Percentiles rank a stretch among this genome's conserved stretches.
Conservation (phyloP, 2,888 invertebrate species). For the Eudasyphora cyanicolor region DNA sequence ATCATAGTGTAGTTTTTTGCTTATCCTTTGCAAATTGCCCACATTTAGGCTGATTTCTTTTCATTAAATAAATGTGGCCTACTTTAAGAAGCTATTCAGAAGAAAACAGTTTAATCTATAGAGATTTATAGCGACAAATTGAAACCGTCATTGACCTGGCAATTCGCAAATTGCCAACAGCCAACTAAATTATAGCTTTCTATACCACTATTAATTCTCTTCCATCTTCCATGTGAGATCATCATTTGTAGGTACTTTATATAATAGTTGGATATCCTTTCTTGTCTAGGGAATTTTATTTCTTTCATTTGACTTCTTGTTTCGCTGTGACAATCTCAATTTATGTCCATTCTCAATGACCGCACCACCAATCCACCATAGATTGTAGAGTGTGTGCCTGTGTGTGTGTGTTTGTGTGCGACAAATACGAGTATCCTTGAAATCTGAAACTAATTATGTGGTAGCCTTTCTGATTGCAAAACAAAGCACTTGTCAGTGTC, state of each 20-base stretch:
- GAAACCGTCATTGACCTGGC: no score
- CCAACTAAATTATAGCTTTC: background rate
- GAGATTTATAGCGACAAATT: no score
- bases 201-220: background rate
- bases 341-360: constrained; percentile 29
- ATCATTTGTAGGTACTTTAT: background rate
- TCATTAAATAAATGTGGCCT: no score
- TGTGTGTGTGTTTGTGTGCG: no score
- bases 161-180: no score
- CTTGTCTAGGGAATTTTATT: background rate
- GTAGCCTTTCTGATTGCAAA: constrained; percentile 59
- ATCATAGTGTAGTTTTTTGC: no score
- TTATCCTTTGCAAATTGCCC: no score
- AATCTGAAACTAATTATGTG: constrained; percentile 61
- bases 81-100: no score
- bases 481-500: constrained; percentile 48
- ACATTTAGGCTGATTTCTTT: no score
- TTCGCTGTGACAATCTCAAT: constrained; percentile 57
- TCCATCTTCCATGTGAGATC: background rate
- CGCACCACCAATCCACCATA: background rate
- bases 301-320: constrained; percentile 33
- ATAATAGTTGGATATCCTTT: background rate
- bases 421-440: constrained; percentile 59
- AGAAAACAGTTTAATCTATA: no score
- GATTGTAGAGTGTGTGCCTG: background rate